These are phyloP conservation scores for Suillia variegata DNA, from an alignment of 2,888 invertebrate genomes.

Conservation along the genomic window DNA sequence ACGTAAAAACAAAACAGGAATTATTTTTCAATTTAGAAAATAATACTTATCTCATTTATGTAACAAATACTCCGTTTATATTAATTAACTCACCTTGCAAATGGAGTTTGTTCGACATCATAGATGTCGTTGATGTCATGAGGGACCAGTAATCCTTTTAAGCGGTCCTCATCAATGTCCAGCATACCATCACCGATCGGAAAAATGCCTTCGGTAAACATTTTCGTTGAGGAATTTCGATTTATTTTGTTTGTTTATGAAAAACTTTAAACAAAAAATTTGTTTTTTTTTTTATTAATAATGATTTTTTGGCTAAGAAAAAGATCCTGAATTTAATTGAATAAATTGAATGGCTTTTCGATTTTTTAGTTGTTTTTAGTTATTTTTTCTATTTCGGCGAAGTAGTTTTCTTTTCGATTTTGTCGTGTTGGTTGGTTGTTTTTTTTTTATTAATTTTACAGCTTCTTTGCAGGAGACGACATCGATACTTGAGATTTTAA, in stretches of 20 bases:
- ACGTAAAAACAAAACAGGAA: too few species aligned
- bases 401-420: neutral
- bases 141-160: conserved; percentile 72
- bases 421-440: neutral
- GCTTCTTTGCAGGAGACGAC: neutral
- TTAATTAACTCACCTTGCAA: conserved; percentile 81
- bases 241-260: conserved; percentile 20
- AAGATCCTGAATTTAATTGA: too few species aligned
- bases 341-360: too few species aligned
- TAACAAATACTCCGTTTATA: too few species aligned
- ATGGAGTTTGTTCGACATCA: conserved; percentile 81
- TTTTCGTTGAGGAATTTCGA: conserved; percentile 37
- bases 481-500: neutral
- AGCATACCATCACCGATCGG: conserved; percentile 72
- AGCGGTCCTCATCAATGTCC: conserved; percentile 72
- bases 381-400: too few species aligned
- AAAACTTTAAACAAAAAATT: neutral
- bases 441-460: neutral
- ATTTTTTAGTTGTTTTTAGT: too few species aligned
- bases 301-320: conserved; percentile 9
- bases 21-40: too few species aligned
- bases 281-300: neutral
- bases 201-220: conserved; percentile 60
- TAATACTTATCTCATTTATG: too few species aligned
- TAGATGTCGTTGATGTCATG: conserved; percentile 78